Base-by-base conservation (phyloP, 1,140 invertebrate genomes). In the Drosophila pallidifrons region DNA sequence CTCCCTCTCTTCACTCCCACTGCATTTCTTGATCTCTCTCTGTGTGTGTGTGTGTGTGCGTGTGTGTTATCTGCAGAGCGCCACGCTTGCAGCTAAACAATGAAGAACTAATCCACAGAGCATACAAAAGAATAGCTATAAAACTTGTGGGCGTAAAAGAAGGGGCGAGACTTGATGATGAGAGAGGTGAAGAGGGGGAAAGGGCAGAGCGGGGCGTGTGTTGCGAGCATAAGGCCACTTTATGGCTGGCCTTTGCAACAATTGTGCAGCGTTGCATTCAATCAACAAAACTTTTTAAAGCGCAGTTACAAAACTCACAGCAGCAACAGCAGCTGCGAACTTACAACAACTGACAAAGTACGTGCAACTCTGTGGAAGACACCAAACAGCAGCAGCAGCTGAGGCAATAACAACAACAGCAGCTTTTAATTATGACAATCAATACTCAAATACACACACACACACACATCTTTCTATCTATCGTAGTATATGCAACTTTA, bases 341-440 rank as follows among this genome's bases (percentile, higher is more conserved):
- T 13, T 32, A 16, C 41, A 63, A 13, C 45, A 63, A 59, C 15
- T 46, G 55, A 69, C 45, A 63, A 57, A 87, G 54, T 67, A 67
- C 54, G 65, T 67, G 65, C 54, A 58, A 58, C 64, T 28, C 38
- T 25, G 52, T 25, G 51, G 46, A 67, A 75, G 57, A 70, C 45
- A 58, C 58, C 20, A 30, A 54, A 15, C 47, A 28, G 38, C 32
- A 73, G 38, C 25, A 57, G 79, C 57, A 75, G 41, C 60, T 3
- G 20, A 25, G 65, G 46, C 32, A 69, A 47, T 41, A 66, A 52
- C 59, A 70, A 43, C 77, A 67, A 54, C 52, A 68, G 46, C 67
- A 87, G 83, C 83, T 81, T 88, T 88, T 88, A 88, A 88, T 88
- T 88, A 88, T 88, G 83, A 89, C 83, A 88, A 88, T 88, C 83